phyloP scores from a whole-genome alignment of 2,888 invertebrate genomes.

The Agrotis ipsilon region DNA sequence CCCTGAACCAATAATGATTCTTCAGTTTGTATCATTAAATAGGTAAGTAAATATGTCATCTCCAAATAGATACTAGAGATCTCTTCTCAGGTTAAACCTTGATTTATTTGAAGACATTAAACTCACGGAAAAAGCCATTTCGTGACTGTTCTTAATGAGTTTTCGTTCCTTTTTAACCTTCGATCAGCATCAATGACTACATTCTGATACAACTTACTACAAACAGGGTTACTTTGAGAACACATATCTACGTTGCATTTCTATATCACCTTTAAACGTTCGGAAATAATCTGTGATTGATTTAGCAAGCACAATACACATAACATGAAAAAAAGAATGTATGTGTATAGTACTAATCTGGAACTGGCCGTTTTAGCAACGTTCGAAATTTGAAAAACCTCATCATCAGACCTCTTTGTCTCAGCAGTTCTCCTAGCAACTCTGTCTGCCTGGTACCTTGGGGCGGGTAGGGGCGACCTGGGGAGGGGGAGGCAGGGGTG shows the following conservation, averaged over 20 bases:
- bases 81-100: slow-evolving; percentile 15
- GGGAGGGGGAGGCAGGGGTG: slow-evolving; percentile 71
- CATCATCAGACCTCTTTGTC: slow-evolving; percentile 11
- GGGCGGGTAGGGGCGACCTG: slow-evolving; percentile 37
- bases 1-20: not conserved
- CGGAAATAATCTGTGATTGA: not conserved
- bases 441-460: slow-evolving; percentile 48
- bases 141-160: slow-evolving; percentile 49
- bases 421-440: slow-evolving; percentile 31
- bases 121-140: slow-evolving; percentile 43
- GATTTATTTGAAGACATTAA: slow-evolving; percentile 43
- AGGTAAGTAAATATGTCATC: not conserved
- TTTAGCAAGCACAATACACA: not conserved
- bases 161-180: slow-evolving; percentile 28
- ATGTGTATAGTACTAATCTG: not conserved
- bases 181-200: slow-evolving; percentile 5
- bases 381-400: not conserved
- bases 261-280: not conserved
- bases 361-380: too few species aligned
- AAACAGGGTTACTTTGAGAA: too few species aligned
- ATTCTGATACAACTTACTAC: not conserved
- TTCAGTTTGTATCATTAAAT: not conserved
- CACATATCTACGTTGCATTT: not conserved
- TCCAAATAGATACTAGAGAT: slow-evolving; percentile 9
- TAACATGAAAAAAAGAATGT: not conserved